Percentiles rank a stretch among this genome's conserved stretches.
These are phyloP conservation scores for Spodoptera exigua DNA, from an alignment of 2,888 invertebrate species.

Conservation along the genomic window DNA sequence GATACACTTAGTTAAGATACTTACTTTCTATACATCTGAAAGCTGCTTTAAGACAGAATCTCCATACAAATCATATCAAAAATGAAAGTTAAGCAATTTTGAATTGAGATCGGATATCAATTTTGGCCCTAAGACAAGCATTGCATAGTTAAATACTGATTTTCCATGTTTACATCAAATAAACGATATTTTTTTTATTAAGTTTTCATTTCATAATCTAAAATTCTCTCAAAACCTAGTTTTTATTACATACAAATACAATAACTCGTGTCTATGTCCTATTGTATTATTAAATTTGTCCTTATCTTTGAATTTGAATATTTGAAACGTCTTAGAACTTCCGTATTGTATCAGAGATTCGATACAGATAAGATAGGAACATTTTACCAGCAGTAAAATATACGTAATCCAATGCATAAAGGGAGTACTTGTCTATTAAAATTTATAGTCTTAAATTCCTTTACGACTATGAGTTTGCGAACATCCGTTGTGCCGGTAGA, in stretches of 20 bases:
- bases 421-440: conserved; percentile 57
- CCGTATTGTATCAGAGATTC: conserved; percentile 60
- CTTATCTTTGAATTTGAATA: conserved; percentile 72
- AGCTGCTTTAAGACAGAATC: no score
- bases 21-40: no score
- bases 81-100: no score
- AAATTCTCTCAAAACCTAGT: no score
- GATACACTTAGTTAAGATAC: no score
- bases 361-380: conserved; percentile 58
- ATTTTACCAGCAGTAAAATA: conserved; percentile 61
- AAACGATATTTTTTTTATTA: no score
- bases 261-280: conserved; percentile 46
- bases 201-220: no score
- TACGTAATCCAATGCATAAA: conserved; percentile 58
- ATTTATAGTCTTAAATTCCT: conserved; percentile 53
- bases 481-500: conserved; percentile 40
- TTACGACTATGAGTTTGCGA: conserved; percentile 48
- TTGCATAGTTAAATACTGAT: no score
- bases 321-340: conserved; percentile 63
- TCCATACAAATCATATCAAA: no score
- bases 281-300: conserved; percentile 65
- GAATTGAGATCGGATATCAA: no score
- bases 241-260: not conserved
- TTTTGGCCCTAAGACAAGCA: no score
- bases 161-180: no score